A percentile compares a stretch with the other conserved stretches of the same genome.
Evolutionary conservation across 2,888 invertebrate genomes (phyloP).

Genomic region (Erebia epiphron): DNA sequence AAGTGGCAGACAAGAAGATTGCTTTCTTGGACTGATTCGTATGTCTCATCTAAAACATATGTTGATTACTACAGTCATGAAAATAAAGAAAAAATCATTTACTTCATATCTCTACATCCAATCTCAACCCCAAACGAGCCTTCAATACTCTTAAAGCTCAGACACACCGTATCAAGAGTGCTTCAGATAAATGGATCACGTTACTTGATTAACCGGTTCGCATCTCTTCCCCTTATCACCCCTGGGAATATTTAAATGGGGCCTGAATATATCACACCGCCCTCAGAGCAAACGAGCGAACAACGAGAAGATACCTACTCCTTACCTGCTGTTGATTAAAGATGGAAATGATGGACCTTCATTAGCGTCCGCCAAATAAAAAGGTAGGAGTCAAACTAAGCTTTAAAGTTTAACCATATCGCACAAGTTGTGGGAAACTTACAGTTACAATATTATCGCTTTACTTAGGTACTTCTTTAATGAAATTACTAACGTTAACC

Average conservation of each 20-base stretch:
- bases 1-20: not conserved
- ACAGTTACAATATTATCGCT: not conserved
- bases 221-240: slow-evolving; percentile 80
- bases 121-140: slow-evolving; percentile 65
- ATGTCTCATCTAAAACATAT: not conserved
- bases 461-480: not conserved
- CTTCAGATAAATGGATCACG: slow-evolving; percentile 82
- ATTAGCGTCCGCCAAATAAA: slow-evolving; percentile 53
- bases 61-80: slow-evolving; percentile 8
- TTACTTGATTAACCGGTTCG: slow-evolving; percentile 81
- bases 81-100: slow-evolving; percentile 33
- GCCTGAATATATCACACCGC: slow-evolving; percentile 79
- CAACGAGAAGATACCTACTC: slow-evolving; percentile 49
- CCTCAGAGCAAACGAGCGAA: slow-evolving; percentile 64
- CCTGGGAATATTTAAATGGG: slow-evolving; percentile 81
- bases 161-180: slow-evolving; percentile 76
- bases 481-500: not conserved
- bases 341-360: slow-evolving; percentile 70
- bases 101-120: slow-evolving; percentile 50
- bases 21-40: not conserved
- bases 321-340: slow-evolving; percentile 73
- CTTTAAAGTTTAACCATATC: not conserved
- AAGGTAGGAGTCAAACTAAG: not conserved
- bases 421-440: not conserved
- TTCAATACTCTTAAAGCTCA: slow-evolving; percentile 76